These are phyloP conservation scores for Dilophus febrilis DNA, from an alignment of 2,888 invertebrate species.

Conservation along the genomic window DNA sequence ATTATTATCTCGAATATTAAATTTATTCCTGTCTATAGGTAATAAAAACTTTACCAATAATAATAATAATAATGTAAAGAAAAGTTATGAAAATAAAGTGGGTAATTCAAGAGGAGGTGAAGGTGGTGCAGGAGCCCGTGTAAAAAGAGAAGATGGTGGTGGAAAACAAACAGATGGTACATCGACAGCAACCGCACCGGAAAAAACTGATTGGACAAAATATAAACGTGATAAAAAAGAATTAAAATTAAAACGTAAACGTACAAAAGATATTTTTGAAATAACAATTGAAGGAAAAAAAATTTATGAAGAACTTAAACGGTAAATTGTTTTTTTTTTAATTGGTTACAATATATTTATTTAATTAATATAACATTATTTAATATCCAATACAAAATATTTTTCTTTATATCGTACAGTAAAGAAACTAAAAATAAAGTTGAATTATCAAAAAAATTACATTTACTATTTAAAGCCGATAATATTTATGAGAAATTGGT, in stretches of 20 bases:
- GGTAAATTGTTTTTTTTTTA: slow-evolving; percentile 13
- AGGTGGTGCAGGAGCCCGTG: neutral
- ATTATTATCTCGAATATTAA: too few relatives aligned
- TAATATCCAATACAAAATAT: neutral
- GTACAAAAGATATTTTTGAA: slow-evolving; percentile 36
- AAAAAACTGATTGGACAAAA: slow-evolving; percentile 54
- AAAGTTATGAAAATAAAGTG: neutral
- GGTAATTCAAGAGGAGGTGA: neutral
- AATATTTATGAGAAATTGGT: slow-evolving; percentile 44
- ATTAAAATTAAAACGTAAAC: slow-evolving; percentile 44
- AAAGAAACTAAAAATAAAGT: slow-evolving; percentile 34
- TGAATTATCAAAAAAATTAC: slow-evolving; percentile 37
- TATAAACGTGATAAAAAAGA: slow-evolving; percentile 61
- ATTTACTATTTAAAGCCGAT: slow-evolving; percentile 41
- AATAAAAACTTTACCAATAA: too few relatives aligned
- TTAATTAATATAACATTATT: neutral
- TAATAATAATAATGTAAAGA: too few relatives aligned
- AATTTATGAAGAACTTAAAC: slow-evolving; percentile 37
- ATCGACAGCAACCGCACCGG: slow-evolving; percentile 12
- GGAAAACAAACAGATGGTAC: neutral
- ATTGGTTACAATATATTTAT: neutral
- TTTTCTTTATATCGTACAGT: slow-evolving; percentile 21
- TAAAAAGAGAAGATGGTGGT: slow-evolving; percentile 3
- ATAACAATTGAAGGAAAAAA: slow-evolving; percentile 37
- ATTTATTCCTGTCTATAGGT: too few relatives aligned